Conservation (phyloP, 2,113 vertebrate genomes). For the Marcusenius ussheri region DNA sequence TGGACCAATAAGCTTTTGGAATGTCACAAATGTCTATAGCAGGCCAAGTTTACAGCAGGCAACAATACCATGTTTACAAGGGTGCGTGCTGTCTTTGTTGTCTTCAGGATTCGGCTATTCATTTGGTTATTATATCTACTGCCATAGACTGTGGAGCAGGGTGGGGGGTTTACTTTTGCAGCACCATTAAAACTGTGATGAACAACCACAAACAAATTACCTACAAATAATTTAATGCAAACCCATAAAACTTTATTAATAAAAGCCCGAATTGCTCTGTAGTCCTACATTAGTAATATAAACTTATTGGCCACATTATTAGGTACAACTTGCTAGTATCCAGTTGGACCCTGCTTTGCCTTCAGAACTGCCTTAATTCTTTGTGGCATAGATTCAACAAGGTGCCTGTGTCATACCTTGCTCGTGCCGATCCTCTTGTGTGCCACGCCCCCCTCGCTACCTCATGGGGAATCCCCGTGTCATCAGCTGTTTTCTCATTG, state of each 20-base stretch:
- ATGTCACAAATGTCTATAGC: not conserved
- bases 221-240: not conserved
- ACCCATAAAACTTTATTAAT: not conserved
- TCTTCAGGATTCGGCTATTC: not conserved
- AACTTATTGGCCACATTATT: not conserved
- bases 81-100: not conserved
- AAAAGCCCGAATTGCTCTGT: not conserved
- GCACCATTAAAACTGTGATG: too few relatives aligned
- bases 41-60: not conserved
- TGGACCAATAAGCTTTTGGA: not conserved
- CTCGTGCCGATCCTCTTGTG: too few relatives aligned
- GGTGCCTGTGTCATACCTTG: too few relatives aligned
- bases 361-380: not conserved
- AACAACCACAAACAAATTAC: not conserved
- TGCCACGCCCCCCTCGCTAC: too few relatives aligned
- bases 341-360: not conserved
- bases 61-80: not conserved
- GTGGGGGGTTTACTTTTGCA: not conserved
- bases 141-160: not conserved
- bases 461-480: too few relatives aligned
- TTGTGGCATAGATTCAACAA: not conserved
- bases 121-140: not conserved
- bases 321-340: not conserved
- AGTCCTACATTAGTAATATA: not conserved
- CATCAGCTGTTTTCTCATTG: too few relatives aligned